Evolutionary conservation across 2,797 vertebrate genomes (phyloP).

Genomic region (Sebastes vulpes): DNA sequence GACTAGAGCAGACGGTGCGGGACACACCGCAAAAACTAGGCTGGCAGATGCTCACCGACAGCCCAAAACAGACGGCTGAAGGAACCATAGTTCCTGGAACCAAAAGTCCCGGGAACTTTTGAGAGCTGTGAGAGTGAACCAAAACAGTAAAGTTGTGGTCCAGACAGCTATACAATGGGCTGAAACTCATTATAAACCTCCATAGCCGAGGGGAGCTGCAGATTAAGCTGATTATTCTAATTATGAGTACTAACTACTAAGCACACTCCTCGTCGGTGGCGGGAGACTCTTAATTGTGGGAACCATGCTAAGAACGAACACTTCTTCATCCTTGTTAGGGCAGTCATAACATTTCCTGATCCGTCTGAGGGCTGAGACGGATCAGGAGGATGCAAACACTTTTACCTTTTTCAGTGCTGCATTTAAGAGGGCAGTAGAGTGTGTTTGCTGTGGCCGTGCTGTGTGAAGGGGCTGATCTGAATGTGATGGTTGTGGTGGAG

Average conservation of each 20-base stretch:
- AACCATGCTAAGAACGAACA: neutral
- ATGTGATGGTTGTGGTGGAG: neutral
- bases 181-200: neutral
- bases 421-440: neutral
- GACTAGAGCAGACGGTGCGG: too few species aligned
- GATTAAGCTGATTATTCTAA: neutral
- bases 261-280: neutral
- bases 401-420: neutral
- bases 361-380: neutral
- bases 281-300: neutral
- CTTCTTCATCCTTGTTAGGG: neutral
- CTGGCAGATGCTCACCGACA: too few species aligned
- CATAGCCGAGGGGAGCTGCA: neutral
- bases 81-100: too few species aligned
- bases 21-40: too few species aligned
- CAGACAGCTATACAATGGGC: neutral
- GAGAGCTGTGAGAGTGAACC: neutral
- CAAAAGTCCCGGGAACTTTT: too few species aligned
- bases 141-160: neutral
- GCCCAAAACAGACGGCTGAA: too few species aligned
- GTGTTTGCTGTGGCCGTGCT: neutral
- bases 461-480: neutral
- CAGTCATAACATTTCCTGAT: neutral
- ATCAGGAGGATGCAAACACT: neutral
- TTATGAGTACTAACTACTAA: neutral